phyloP scores from a whole-genome alignment of 2,888 invertebrate genomes.

The Zaprionus obscuricornis region DNA sequence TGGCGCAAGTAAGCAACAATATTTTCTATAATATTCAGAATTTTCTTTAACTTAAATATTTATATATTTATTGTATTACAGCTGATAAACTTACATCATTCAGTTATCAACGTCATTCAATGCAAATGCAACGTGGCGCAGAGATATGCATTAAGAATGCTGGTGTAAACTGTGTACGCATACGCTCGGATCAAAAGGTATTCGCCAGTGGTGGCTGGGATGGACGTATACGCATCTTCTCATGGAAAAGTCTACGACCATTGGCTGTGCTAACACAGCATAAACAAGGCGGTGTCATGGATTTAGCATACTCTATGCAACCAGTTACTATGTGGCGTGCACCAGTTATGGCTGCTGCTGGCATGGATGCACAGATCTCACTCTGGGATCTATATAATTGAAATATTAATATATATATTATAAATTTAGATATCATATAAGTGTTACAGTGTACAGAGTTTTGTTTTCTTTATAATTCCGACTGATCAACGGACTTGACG shows the following conservation, averaged over 20 bases:
- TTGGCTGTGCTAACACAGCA: slow-evolving; percentile 90
- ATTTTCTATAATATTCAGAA: neutral
- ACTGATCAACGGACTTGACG: no score
- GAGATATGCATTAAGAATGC: slow-evolving; percentile 89
- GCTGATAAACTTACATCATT: slow-evolving; percentile 79
- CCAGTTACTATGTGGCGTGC: slow-evolving; percentile 88
- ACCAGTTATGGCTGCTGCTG: slow-evolving; percentile 91
- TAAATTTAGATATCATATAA: slow-evolving; percentile 17
- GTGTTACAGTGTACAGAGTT: slow-evolving; percentile 38
- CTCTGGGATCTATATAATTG: slow-evolving; percentile 92
- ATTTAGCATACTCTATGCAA: slow-evolving; percentile 88
- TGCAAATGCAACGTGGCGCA: slow-evolving; percentile 85
- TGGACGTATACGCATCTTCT: slow-evolving; percentile 89
- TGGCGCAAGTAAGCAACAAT: slow-evolving; percentile 66
- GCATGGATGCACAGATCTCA: slow-evolving; percentile 90
- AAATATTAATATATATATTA: neutral
- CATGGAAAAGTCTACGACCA: slow-evolving; percentile 89
- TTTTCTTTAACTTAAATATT: neutral
- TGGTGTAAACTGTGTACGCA: slow-evolving; percentile 88
- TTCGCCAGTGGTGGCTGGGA: slow-evolving; percentile 91
- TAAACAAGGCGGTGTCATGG: slow-evolving; percentile 88
- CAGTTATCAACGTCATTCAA: slow-evolving; percentile 78
- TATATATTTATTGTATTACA: slow-evolving; percentile 8
- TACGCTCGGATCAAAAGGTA: slow-evolving; percentile 89
- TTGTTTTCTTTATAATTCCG: slow-evolving; percentile 21